Evolutionary conservation across 1,140 invertebrate species (phyloP).

Genomic region (Sesamia nonagrioides): DNA sequence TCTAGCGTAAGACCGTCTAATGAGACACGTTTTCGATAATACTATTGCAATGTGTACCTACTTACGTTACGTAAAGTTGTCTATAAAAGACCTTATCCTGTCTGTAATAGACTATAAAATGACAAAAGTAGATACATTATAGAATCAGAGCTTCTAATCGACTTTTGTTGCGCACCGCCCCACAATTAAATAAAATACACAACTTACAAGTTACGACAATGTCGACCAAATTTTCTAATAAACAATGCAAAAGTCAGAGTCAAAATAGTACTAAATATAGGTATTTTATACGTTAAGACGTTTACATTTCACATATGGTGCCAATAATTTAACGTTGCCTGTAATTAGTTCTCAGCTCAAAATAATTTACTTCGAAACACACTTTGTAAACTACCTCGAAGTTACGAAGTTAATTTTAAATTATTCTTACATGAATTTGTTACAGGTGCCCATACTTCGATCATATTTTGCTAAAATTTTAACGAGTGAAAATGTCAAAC

Average conservation of each 20-base stretch:
- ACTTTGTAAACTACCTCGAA: conserved; percentile 18
- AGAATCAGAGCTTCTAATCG: too few relatives aligned
- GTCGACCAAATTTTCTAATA: background rate
- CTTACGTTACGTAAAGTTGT: too few relatives aligned
- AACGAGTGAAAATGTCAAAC: background rate
- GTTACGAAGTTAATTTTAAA: conserved; percentile 17
- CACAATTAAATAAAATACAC: too few relatives aligned
- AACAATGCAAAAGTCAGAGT: conserved; percentile 10
- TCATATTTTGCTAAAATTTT: background rate
- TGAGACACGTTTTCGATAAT: too few relatives aligned
- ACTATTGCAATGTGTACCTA: too few relatives aligned
- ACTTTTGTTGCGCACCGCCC: too few relatives aligned
- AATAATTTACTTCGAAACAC: conserved; percentile 8
- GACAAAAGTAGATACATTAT: too few relatives aligned
- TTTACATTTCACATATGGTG: conserved; percentile 11
- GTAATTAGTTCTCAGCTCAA: conserved; percentile 21
- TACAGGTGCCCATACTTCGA: background rate
- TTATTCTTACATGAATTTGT: background rate
- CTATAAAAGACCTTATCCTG: too few relatives aligned
- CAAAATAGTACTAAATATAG: background rate
- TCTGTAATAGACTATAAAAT: too few relatives aligned
- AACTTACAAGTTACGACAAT: too few relatives aligned
- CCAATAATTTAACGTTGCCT: background rate
- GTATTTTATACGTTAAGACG: background rate
- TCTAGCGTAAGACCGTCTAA: too few relatives aligned